Percentiles rank a stretch among this genome's conserved stretches.
Conservation (phyloP, 2,113 vertebrate species). For the Talpa occidentalis region DNA sequence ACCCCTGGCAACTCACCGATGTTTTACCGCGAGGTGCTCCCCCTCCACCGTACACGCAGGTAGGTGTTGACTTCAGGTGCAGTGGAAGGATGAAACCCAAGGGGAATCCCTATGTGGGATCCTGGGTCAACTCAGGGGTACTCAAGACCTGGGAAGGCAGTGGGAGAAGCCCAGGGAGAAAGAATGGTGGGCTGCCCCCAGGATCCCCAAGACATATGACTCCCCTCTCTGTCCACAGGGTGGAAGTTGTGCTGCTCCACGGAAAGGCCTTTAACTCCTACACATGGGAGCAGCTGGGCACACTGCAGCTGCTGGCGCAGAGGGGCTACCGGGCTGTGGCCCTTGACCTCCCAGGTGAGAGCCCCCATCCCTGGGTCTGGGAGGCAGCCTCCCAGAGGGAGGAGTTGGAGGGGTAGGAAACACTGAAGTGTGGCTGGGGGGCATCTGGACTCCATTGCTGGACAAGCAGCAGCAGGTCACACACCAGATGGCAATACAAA, state of each 20-base stretch:
- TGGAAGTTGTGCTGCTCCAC: conserved; percentile 93
- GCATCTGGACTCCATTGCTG: not conserved
- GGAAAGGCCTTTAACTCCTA: conserved; percentile 95
- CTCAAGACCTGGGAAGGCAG: not conserved
- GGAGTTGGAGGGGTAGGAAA: not conserved
- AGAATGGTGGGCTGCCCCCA: not conserved
- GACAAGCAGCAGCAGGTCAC: not conserved
- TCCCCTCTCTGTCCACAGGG: conserved; percentile 80
- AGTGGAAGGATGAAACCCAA: not conserved
- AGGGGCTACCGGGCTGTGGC: conserved; percentile 93
- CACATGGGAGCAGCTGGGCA: conserved; percentile 95
- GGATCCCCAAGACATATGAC: not conserved
- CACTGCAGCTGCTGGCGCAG: conserved; percentile 90
- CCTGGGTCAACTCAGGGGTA: not conserved
- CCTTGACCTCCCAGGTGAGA: conserved; percentile 95
- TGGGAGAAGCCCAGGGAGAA: not conserved
- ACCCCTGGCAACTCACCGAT: conserved; percentile 88
- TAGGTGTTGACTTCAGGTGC: conserved; percentile 73
- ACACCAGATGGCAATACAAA: not conserved
- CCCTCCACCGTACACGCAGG: conserved; percentile 85
- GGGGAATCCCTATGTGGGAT: not conserved
- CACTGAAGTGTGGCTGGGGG: not conserved
- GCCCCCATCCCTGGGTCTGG: not conserved
- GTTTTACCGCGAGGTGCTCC: conserved; percentile 93
- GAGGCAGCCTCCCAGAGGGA: not conserved